Conservation (phyloP, 2,113 vertebrate species). For the Leptobrachium leishanense region DNA sequence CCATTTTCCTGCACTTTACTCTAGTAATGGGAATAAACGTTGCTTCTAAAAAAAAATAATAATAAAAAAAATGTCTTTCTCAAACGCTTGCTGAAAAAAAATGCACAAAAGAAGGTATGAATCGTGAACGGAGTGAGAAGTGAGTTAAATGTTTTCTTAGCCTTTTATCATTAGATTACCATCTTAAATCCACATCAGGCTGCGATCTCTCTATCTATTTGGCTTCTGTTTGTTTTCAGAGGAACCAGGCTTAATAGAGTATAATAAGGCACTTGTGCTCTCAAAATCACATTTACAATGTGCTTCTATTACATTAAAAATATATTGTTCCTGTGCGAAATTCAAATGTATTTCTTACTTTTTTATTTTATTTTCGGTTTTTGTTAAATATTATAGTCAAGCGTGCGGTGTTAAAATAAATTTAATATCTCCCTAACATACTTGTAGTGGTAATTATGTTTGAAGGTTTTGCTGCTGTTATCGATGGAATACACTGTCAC, state of each 20-base stretch:
- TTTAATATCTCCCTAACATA: too few relatives aligned
- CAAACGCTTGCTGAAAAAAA: background rate
- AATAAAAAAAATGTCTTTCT: background rate
- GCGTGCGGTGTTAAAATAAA: too few relatives aligned
- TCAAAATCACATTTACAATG: background rate
- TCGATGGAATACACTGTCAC: too few relatives aligned
- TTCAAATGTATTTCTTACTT: background rate
- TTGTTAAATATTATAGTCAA: too few relatives aligned
- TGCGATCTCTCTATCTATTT: background rate
- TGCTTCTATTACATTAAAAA: background rate
- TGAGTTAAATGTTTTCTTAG: too few relatives aligned
- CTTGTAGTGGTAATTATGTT: too few relatives aligned
- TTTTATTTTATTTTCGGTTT: background rate
- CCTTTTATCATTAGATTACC: background rate
- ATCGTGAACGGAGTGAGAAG: background rate
- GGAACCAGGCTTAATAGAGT: background rate
- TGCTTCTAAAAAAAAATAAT: background rate
- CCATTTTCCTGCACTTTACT: too few relatives aligned
- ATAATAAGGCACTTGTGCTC: background rate
- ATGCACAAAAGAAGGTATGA: background rate
- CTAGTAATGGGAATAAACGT: background rate
- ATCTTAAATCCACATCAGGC: background rate
- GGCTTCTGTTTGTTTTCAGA: background rate
- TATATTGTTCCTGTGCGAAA: background rate
- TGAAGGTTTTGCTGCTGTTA: too few relatives aligned